Evolutionary conservation across 2,888 invertebrate genomes (phyloP).

Genomic region (Carabus problematicus): DNA sequence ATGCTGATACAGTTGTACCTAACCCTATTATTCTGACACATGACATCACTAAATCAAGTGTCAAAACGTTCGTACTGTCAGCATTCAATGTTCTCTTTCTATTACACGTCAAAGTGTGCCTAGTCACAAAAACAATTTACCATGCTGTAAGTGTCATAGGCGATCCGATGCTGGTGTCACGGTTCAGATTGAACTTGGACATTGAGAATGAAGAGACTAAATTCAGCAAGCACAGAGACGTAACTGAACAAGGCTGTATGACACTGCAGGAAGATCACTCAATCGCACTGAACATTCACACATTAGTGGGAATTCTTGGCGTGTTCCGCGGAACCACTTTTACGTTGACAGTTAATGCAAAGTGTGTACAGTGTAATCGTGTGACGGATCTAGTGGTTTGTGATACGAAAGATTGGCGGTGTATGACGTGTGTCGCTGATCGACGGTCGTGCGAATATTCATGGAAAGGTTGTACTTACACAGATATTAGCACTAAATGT

Average conservation of each 20-base stretch:
- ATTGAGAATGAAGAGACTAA: neutral
- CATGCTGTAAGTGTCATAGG: conserved; percentile 2
- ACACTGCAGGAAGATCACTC: neutral
- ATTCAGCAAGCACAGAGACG: neutral
- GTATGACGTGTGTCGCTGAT: too few species aligned
- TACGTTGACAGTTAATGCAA: neutral
- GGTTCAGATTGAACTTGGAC: conserved; percentile 2
- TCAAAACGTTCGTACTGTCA: neutral
- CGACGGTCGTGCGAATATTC: too few species aligned
- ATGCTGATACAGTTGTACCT: neutral
- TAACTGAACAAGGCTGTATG: conserved; percentile 1
- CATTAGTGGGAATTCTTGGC: neutral
- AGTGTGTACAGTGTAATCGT: too few species aligned
- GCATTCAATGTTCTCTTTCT: neutral
- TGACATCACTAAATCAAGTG: neutral
- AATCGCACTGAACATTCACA: neutral
- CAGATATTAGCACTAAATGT: too few species aligned
- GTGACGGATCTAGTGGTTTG: too few species aligned
- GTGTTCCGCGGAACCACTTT: conserved; percentile 1
- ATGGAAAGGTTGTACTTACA: too few species aligned
- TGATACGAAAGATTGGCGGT: too few species aligned
- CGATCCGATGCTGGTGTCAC: neutral
- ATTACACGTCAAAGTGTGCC: neutral
- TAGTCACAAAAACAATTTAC: neutral
- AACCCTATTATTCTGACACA: neutral